A percentile compares a stretch with the other conserved stretches of the same genome.
Evolutionary conservation across 2,113 vertebrate species (phyloP).

Genomic region (Heliornis fulica): DNA sequence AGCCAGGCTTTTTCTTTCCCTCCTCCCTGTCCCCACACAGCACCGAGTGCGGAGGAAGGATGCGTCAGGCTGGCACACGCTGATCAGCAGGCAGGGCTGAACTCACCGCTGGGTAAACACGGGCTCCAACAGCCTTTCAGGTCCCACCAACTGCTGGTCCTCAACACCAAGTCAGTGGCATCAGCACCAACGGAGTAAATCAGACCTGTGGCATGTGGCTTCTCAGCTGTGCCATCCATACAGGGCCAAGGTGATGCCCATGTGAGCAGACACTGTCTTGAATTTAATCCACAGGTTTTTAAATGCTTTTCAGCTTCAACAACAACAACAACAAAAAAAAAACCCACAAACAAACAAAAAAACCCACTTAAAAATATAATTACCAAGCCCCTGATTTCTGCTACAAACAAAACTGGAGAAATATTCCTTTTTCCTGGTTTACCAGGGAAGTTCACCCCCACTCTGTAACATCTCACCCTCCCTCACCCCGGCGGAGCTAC

Average conservation of each 20-base stretch:
- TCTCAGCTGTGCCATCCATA: neutral
- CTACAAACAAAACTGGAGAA: neutral
- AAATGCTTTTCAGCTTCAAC: neutral
- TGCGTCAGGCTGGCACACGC: neutral
- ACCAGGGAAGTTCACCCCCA: neutral
- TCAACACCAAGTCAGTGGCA: rapidly evolving
- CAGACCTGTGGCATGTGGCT: neutral
- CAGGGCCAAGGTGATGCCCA: neutral
- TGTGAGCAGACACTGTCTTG: neutral
- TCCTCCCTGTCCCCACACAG: neutral
- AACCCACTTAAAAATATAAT: too few relatives aligned
- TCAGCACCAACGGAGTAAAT: neutral
- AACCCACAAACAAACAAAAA: neutral
- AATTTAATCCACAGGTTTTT: neutral
- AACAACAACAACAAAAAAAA: too few relatives aligned
- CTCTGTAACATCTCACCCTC: neutral
- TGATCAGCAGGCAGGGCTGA: neutral
- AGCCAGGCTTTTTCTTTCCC: neutral
- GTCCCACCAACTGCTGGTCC: neutral
- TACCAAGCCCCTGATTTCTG: neutral
- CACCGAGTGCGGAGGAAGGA: neutral
- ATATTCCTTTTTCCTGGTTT: neutral
- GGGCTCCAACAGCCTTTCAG: neutral
- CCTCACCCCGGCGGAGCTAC: neutral
- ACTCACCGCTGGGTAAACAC: rapidly evolving